phyloP scores from a whole-genome alignment of 2,797 vertebrate genomes.

The Lithobates pipiens region DNA sequence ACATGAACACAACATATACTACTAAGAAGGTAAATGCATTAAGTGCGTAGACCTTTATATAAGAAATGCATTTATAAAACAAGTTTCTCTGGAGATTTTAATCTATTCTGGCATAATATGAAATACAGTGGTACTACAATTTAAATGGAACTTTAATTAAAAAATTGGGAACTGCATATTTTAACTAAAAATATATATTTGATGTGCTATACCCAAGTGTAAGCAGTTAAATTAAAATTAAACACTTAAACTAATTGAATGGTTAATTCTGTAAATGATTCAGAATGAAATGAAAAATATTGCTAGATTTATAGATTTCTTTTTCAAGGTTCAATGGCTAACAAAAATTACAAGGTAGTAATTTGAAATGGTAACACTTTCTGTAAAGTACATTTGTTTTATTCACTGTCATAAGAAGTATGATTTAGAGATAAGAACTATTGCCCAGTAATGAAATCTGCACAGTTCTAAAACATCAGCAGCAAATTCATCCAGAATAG shows the following conservation, averaged over 20 bases:
- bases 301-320: not conserved
- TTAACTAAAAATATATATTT: constrained; percentile 16
- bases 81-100: not conserved
- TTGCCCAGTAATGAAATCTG: constrained; percentile 49
- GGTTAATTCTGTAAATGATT: constrained; percentile 35
- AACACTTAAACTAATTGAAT: constrained; percentile 37
- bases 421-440: constrained; percentile 49
- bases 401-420: constrained; percentile 45
- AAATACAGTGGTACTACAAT: not conserved
- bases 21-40: too few species aligned
- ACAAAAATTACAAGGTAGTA: constrained; percentile 35
- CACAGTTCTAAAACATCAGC: constrained; percentile 40
- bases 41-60: not conserved
- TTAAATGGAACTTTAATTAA: constrained; percentile 19
- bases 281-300: constrained; percentile 28
- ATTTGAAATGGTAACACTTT: constrained; percentile 47
- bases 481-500: constrained; percentile 35
- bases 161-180: constrained; percentile 13
- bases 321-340: constrained; percentile 24
- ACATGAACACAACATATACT: too few species aligned
- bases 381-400: constrained; percentile 53
- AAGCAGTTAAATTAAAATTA: constrained; percentile 39
- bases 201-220: constrained; percentile 30
- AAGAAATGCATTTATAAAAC: not conserved
- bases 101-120: not conserved